Evolutionary conservation across 2,113 vertebrate species (phyloP).

Genomic region (Danio rerio): DNA sequence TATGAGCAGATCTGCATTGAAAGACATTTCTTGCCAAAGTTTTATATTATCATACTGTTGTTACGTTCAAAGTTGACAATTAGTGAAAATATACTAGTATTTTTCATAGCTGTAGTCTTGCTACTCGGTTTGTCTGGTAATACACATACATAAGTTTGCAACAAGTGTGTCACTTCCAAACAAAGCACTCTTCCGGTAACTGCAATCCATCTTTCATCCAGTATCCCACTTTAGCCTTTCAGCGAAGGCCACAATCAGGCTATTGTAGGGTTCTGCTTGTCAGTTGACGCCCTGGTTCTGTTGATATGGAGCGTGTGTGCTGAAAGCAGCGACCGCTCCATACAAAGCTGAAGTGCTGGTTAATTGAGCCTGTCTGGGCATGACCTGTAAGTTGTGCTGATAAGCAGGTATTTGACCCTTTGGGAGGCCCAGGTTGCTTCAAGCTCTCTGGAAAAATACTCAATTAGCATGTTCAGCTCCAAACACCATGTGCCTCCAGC

Average conservation of each 20-base stretch:
- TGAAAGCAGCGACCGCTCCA: slow-evolving; percentile 63
- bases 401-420: slow-evolving; percentile 76
- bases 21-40: no score
- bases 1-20: not conserved
- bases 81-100: not conserved
- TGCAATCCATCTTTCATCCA: slow-evolving; percentile 48
- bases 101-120: not conserved
- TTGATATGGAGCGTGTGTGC: slow-evolving; percentile 69
- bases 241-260: slow-evolving; percentile 64
- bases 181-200: slow-evolving; percentile 22
- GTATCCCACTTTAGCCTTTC: slow-evolving; percentile 60
- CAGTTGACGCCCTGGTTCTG: slow-evolving; percentile 75
- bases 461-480: slow-evolving; percentile 36
- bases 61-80: not conserved
- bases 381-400: slow-evolving; percentile 74
- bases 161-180: not conserved
- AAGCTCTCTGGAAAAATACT: slow-evolving; percentile 33
- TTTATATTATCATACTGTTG: no score
- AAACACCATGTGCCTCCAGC: slow-evolving; percentile 25
- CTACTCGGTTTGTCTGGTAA: not conserved
- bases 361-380: slow-evolving; percentile 78
- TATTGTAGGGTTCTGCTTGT: slow-evolving; percentile 71
- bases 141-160: not conserved
- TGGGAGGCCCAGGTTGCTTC: slow-evolving; percentile 46
- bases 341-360: slow-evolving; percentile 69